These are phyloP conservation scores for Heteromyza rotundicornis DNA, from an alignment of 2,888 invertebrate genomes.

Conservation along the genomic window DNA sequence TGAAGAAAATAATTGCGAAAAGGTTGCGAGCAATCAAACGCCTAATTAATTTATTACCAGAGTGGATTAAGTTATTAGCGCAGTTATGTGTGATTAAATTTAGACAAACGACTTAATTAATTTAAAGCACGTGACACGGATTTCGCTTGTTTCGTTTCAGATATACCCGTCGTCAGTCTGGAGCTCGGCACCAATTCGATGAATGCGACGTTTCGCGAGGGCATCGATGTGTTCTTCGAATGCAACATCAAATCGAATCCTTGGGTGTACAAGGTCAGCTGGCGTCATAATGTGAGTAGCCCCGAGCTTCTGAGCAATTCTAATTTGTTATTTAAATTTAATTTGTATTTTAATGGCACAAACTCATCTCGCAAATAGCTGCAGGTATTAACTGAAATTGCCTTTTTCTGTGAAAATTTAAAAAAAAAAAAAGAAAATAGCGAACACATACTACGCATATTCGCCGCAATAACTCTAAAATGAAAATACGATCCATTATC, in stretches of 20 bases:
- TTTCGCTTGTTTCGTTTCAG: slow-evolving; percentile 67
- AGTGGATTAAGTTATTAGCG: not conserved
- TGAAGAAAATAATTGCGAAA: not conserved
- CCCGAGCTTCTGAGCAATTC: not conserved
- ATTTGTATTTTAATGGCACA: not conserved
- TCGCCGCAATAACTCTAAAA: not conserved
- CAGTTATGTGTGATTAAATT: not conserved
- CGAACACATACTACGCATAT: not conserved
- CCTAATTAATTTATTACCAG: not conserved
- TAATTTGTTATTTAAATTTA: not conserved
- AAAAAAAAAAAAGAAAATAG: not conserved
- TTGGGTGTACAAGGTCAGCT: slow-evolving; percentile 78
- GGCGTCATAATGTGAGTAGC: slow-evolving; percentile 76
- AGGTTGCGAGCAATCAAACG: not conserved
- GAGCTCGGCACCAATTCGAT: slow-evolving; percentile 82
- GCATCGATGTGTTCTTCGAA: slow-evolving; percentile 89
- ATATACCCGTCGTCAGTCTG: slow-evolving; percentile 81
- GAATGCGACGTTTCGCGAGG: slow-evolving; percentile 81
- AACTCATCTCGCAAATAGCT: not conserved
- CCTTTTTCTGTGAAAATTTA: not conserved
- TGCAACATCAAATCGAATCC: slow-evolving; percentile 90
- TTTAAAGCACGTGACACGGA: not conserved
- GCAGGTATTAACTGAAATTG: not conserved
- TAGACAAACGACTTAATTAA: no score
- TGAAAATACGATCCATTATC: not conserved